These are phyloP conservation scores for Periophthalmus magnuspinnatus DNA, from an alignment of 2,797 vertebrate genomes.

Conservation along the genomic window DNA sequence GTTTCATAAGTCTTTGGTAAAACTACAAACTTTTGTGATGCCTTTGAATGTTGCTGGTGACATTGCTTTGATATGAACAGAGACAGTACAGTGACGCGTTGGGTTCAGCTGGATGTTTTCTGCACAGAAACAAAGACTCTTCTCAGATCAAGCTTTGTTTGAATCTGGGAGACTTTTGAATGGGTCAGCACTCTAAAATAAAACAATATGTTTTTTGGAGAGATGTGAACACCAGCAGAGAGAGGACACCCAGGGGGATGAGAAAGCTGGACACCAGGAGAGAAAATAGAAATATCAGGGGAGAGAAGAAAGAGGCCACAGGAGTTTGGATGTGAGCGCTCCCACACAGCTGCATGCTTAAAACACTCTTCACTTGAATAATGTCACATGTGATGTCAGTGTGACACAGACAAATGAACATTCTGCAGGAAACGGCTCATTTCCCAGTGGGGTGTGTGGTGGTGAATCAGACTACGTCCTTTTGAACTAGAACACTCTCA, in stretches of 20 bases:
- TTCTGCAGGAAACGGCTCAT: conserved; percentile 15
- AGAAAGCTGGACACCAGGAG: conserved; percentile 29
- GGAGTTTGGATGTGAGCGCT: conserved; percentile 13
- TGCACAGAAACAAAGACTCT: neutral
- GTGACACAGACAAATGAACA: conserved; percentile 19
- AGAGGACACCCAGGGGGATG: conserved; percentile 26
- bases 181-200: conserved; percentile 24
- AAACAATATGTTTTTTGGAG: neutral
- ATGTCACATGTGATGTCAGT: conserved; percentile 20
- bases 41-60: neutral
- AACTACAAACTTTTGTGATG: neutral
- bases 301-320: conserved; percentile 8
- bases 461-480: conserved; percentile 9
- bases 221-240: conserved; percentile 19
- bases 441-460: neutral
- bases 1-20: neutral
- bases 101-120: conserved; percentile 6
- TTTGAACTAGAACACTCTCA: conserved; percentile 1
- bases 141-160: neutral
- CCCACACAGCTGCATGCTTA: conserved; percentile 17
- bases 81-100: neutral
- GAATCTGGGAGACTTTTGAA: conserved; percentile 20
- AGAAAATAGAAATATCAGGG: conserved; percentile 27
- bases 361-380: conserved; percentile 31
- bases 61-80: conserved; percentile 6